Evolutionary conservation across 2,888 invertebrate species (phyloP).

Genomic region (Agrochola lota): DNA sequence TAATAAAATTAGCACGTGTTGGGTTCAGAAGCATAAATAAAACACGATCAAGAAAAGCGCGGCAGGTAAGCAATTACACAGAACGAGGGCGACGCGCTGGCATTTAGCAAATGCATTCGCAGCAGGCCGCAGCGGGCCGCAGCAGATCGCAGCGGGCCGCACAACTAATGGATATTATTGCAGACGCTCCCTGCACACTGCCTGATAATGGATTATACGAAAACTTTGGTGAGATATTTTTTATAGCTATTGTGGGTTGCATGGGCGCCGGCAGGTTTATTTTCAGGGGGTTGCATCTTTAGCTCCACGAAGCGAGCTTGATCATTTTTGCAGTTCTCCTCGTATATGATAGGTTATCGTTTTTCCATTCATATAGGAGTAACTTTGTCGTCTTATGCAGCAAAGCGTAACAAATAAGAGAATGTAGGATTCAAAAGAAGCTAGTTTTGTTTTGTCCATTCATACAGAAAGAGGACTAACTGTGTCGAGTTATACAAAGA

Average conservation of each 20-base stretch:
- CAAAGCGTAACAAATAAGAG: no score
- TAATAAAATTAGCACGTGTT: conserved; percentile 12
- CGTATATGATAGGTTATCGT: no score
- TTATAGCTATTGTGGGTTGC: background rate
- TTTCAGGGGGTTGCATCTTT: no score
- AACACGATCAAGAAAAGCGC: conserved; percentile 37
- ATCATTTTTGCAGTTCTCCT: no score
- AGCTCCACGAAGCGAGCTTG: no score
- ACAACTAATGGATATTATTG: conserved; percentile 39
- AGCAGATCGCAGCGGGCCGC: conserved; percentile 1
- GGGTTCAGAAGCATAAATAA: conserved; percentile 16
- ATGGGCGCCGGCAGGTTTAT: no score
- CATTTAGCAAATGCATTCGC: conserved; percentile 45
- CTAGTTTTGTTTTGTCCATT: no score
- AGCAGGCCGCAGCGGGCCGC: conserved; percentile 20
- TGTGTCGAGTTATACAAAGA: no score
- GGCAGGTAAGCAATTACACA: conserved; percentile 44
- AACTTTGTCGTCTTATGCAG: no score
- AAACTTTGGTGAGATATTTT: background rate
- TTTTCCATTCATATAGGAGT: no score
- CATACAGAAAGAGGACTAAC: no score
- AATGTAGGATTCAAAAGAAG: no score
- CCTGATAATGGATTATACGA: conserved; percentile 23
- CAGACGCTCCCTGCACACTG: conserved; percentile 24
- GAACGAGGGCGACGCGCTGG: conserved; percentile 11